Evolutionary conservation across 37 sponge, comb jelly and placozoan genomes (phyloP), one percentile per base, ranked within the genome.

Genomic region (Beroe forskalii): DNA sequence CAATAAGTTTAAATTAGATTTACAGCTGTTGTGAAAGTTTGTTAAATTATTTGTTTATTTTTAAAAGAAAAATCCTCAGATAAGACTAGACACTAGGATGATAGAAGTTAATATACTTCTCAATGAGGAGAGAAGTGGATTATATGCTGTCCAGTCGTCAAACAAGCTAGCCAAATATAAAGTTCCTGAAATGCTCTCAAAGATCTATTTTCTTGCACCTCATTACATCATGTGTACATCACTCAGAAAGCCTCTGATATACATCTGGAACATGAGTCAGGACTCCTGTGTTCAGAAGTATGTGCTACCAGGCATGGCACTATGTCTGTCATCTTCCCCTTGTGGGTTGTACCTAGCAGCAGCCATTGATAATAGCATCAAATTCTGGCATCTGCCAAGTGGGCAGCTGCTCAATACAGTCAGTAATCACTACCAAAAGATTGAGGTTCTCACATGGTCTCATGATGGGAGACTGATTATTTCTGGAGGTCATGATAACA

Each of bases 401-500:
- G 86, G 86, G 12, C 86, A 80, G 27, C 86, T 44, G 6, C 2
- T 80, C 35, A 44, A 44, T 2, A 28, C 55, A 33, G 55, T 80
- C 55, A 80, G 86, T 80, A 25, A 89, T 19, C 97, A 97, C 90
- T 97, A 94, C 62, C 97, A 95, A 67, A 90, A 93, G 3, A 63
- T 97, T 0, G 62, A 33, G 32, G 90, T 62, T 17, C 62, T 97
- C 37, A 33, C 43, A 55, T 94, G 94, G 90, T 90, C 89, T 67
- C 92, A 94, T 62, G 93, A 93, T 69, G 94, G 97, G 9, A 39
- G 69, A 12, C 90, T 91, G 28, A 36, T 97, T 14, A 41, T 95
- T 12, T 95, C 97, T 32, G 96, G 97, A 60, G 96, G 93, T 40
- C 63, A 93, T 2, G 97, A 97, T 90, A 67, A 91, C 37, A 62